These are phyloP conservation scores for Microtus oregoni DNA, from an alignment of 2,113 vertebrate species.

Conservation along the genomic window DNA sequence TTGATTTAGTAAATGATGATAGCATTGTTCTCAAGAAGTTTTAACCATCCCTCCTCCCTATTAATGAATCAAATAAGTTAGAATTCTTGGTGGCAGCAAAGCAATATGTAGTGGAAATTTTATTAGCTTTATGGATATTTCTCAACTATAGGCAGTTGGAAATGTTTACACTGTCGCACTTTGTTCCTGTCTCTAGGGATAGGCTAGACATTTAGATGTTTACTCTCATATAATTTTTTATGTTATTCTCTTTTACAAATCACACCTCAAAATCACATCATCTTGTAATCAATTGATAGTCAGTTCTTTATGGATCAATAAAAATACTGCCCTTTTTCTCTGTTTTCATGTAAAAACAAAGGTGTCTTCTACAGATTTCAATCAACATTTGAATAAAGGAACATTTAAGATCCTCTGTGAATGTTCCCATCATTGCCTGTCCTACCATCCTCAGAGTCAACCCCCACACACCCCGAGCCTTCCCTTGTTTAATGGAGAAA, in stretches of 20 bases:
- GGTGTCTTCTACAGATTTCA: conserved; percentile 37
- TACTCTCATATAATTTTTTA: conserved; percentile 29
- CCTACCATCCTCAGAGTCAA: neutral
- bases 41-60: neutral
- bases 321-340: neutral
- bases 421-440: neutral
- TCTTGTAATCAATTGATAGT: conserved; percentile 21
- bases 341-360: conserved; percentile 33
- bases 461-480: neutral
- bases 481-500: conserved; percentile 44
- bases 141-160: conserved; percentile 47
- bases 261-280: conserved; percentile 6
- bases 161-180: conserved; percentile 36
- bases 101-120: conserved; percentile 51
- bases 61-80: conserved; percentile 37
- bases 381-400: neutral
- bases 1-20: conserved; percentile 22
- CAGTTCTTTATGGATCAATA: conserved; percentile 7
- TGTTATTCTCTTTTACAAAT: conserved; percentile 47
- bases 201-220: conserved; percentile 4
- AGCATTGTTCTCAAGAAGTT: conserved; percentile 29
- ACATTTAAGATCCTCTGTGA: neutral
- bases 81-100: neutral
- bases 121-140: conserved; percentile 63
- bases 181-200: conserved; percentile 29